Evolutionary conservation across 1,140 invertebrate genomes (phyloP).

Genomic region (Drosophila hydei): DNA sequence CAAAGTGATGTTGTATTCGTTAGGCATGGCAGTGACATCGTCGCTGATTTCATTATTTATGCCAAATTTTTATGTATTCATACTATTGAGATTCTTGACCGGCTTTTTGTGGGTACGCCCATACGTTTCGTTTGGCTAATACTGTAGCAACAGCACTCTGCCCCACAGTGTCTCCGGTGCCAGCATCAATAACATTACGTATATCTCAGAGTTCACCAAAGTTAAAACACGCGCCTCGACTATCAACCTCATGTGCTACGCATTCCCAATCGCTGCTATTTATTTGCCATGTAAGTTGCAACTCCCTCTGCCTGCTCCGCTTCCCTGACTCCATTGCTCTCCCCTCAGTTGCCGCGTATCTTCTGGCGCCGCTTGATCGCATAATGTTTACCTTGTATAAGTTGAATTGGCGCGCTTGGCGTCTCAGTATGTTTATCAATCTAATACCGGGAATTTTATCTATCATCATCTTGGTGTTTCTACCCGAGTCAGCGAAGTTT

Average conservation of each 20-base stretch:
- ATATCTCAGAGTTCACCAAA: constrained; percentile 26
- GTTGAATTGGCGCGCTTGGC: constrained; percentile 14
- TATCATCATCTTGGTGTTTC: neutral
- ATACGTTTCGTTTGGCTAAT: neutral
- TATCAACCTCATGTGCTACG: constrained; percentile 13
- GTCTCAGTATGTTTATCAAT: constrained; percentile 10
- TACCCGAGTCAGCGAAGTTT: constrained; percentile 37
- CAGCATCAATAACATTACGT: constrained; percentile 7
- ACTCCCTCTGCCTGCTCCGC: neutral
- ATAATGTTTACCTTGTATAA: neutral
- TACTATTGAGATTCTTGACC: constrained; percentile 15
- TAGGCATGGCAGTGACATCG: neutral
- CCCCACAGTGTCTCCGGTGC: constrained; percentile 6
- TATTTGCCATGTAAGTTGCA: constrained; percentile 16
- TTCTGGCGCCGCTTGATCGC: neutral
- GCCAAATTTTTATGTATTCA: constrained; percentile 18
- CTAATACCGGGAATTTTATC: constrained; percentile 7
- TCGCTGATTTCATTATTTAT: constrained; percentile 17
- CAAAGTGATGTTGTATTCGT: constrained; percentile 5
- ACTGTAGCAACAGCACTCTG: neutral
- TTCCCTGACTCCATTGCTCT: neutral
- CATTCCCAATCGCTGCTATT: neutral
- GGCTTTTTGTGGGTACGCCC: constrained; percentile 30
- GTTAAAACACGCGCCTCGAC: neutral
- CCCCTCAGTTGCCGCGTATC: neutral